Base-by-base conservation (phyloP, 2,797 vertebrate genomes). In the Myotis planiceps region DNA sequence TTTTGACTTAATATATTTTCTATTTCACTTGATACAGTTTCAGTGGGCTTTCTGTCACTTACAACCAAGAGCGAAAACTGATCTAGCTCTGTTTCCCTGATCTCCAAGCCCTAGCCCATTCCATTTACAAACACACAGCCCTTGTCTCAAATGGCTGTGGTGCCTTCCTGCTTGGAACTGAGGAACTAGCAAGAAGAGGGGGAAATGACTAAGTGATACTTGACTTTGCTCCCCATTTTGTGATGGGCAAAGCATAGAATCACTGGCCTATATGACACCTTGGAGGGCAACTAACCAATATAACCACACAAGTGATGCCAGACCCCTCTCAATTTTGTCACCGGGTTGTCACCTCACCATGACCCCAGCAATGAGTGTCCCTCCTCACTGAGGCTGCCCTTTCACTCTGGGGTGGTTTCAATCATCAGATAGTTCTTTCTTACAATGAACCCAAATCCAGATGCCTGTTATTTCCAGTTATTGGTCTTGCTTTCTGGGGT, bases 41-140 rank as follows among this genome's bases (percentile, higher is more conserved):
- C 87, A 63, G 6, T 63, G 90, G 79, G 58, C 12, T 83, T 85
- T 95, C 51, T 93, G 69, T 88, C 55, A 32, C 37, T 94, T 86
- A 27, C 25, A 74, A 68, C 60, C 34, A 63, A 87, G 29, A 37
- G 19, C 32, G 63, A 51, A 92, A 90, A 34, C 19, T 66, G 32
- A 60, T 39, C 29, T 1, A 83, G 21, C 19, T 51, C 71, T 45
- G 5, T 76, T 89, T 76, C 45, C 65, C n/a, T 27, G 45, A 66
- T 51, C 55, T 34, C 29, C n/a, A 93, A 96, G 66, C 19, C 34
- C 42, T 14, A 21, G 34, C 49, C 68, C 37, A 58, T 78, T 29
- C 39, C 49, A 51, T 45, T 42, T 53, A 83, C 49, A 83, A 55
- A 39, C 18, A 93, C 12, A 68, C 9, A 58, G n/a, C 58, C 65